Percentiles rank a stretch among this genome's conserved stretches.
These are phyloP conservation scores for Leucosticte australis DNA, from an alignment of 2,113 vertebrate species.

Conservation along the genomic window DNA sequence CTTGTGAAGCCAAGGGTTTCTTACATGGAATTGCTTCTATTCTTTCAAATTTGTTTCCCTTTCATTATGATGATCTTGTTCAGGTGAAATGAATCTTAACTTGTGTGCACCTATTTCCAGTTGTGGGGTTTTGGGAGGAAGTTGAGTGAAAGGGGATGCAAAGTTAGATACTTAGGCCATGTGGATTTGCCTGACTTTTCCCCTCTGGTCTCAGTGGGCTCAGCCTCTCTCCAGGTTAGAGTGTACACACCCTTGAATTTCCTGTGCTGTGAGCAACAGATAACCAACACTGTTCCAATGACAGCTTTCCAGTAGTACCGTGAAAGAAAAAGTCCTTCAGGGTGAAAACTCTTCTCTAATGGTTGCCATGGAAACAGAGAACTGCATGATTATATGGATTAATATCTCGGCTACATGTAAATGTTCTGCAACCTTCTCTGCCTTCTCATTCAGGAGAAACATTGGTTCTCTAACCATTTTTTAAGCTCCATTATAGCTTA, in stretches of 20 bases:
- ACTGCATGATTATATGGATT: background rate
- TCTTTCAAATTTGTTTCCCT: background rate
- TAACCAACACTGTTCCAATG: background rate
- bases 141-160: background rate
- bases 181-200: background rate
- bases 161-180: background rate
- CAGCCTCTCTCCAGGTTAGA: background rate
- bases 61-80: background rate
- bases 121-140: background rate
- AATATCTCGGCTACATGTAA: background rate
- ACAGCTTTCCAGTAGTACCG: background rate
- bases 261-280: background rate
- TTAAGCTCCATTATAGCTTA: background rate
- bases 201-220: background rate
- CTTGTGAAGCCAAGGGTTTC: background rate
- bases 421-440: background rate
- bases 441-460: background rate
- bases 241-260: background rate
- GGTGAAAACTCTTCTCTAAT: background rate
- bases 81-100: background rate
- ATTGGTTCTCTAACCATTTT: background rate
- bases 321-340: conserved; percentile 7
- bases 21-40: background rate
- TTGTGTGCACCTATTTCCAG: background rate
- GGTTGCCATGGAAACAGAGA: conserved; percentile 34